A percentile compares a stretch with the other conserved stretches of the same genome.
These are phyloP conservation scores for Unio pictorum DNA, from an alignment of 2,888 invertebrate species.

Conservation along the genomic window DNA sequence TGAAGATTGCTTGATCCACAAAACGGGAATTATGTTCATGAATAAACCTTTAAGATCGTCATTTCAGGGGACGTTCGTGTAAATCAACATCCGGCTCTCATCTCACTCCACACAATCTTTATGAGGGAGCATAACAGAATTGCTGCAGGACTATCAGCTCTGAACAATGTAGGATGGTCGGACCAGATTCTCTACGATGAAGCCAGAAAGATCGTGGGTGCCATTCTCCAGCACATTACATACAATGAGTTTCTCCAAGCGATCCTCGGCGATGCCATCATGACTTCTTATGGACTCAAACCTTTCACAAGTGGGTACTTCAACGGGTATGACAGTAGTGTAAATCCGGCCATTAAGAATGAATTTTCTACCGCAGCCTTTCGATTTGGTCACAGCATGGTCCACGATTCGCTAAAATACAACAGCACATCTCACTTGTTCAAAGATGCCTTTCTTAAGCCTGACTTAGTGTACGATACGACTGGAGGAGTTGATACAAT, in stretches of 20 bases:
- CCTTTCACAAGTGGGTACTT: neutral
- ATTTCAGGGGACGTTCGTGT: too few species aligned
- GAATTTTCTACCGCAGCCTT: neutral
- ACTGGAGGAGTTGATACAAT: constrained; percentile 13
- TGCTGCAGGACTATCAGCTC: too few species aligned
- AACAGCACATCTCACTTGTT: neutral
- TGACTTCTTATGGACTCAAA: neutral
- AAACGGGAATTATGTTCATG: too few species aligned
- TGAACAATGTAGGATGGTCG: neutral
- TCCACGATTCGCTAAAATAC: neutral
- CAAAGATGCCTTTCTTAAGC: constrained; percentile 15
- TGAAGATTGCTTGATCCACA: too few species aligned
- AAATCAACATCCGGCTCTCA: too few species aligned
- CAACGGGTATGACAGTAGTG: neutral
- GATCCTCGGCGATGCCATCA: neutral
- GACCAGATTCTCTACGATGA: neutral
- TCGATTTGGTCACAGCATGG: constrained; percentile 1
- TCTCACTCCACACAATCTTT: neutral
- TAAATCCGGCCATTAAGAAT: neutral
- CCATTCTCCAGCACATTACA: constrained; percentile 1
- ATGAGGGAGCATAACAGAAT: constrained; percentile 3
- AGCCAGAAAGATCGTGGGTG: neutral
- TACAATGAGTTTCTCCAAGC: neutral
- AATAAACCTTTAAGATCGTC: too few species aligned
- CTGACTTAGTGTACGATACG: constrained; percentile 14